Percentiles rank a stretch among this genome's conserved stretches.
phyloP scores from a whole-genome alignment of 2,797 vertebrate species.

The Siniperca obscura region DNA sequence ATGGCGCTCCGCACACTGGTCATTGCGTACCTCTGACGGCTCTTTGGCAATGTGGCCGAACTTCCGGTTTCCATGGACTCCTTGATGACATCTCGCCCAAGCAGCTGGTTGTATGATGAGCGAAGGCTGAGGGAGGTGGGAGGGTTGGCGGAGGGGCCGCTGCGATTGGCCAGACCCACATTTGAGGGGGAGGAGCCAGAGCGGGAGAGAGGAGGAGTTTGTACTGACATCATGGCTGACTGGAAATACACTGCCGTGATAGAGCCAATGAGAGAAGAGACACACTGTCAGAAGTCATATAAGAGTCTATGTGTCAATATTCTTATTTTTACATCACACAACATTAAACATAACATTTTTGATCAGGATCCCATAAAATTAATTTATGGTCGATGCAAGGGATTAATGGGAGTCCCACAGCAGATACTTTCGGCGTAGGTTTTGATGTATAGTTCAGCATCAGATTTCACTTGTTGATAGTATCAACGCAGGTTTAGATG shows the following conservation, averaged over 20 bases:
- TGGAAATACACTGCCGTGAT: slow-evolving; percentile 75
- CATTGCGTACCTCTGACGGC: slow-evolving; percentile 92
- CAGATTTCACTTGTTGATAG: background rate
- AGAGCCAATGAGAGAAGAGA: slow-evolving; percentile 60
- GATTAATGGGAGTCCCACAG: background rate
- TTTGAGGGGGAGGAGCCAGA: slow-evolving; percentile 88
- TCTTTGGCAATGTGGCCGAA: slow-evolving; percentile 90
- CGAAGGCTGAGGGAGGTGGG: slow-evolving; percentile 94
- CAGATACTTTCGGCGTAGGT: background rate
- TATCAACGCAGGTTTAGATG: background rate
- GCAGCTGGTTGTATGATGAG: slow-evolving; percentile 94
- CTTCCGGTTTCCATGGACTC: slow-evolving; percentile 86
- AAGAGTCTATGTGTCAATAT: background rate
- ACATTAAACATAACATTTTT: background rate
- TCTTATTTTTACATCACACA: background rate
- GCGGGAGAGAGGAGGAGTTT: slow-evolving; percentile 90
- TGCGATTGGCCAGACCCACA: slow-evolving; percentile 89
- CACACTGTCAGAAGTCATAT: slow-evolving; percentile 8
- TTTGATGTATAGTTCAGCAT: background rate
- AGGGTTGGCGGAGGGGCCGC: slow-evolving; percentile 83
- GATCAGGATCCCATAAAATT: background rate
- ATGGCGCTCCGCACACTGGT: slow-evolving; percentile 93
- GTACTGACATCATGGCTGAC: slow-evolving; percentile 89
- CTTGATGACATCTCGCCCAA: slow-evolving; percentile 90
- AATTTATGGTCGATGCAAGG: background rate